phyloP scores from a whole-genome alignment of 2,888 invertebrate genomes.

The Cataglyphis albicans region DNA sequence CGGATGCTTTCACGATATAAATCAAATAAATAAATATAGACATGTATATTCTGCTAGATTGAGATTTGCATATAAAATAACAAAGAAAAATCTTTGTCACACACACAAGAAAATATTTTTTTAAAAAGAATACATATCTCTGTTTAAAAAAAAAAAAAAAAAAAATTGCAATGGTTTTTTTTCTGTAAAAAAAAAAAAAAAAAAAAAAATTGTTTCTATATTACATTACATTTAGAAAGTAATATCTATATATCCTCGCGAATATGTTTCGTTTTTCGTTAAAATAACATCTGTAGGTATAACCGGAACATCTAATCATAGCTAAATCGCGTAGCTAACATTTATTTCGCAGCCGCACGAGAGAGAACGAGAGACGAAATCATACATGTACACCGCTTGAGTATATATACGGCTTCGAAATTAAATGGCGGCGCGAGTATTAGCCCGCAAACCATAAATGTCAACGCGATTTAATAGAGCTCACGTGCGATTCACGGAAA shows the following conservation, averaged over 20 bases:
- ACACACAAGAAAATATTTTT: not conserved
- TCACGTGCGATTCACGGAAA: slow-evolving; percentile 44
- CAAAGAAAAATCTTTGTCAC: not conserved
- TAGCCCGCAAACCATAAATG: slow-evolving; percentile 31
- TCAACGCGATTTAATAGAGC: slow-evolving; percentile 45
- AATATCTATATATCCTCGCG: not conserved
- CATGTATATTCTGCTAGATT: not conserved
- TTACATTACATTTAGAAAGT: not conserved
- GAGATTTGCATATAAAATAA: not conserved
- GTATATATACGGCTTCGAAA: slow-evolving; percentile 10
- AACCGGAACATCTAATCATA: not conserved
- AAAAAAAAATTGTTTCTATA: not conserved
- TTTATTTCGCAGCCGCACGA: not conserved
- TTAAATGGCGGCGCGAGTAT: slow-evolving; percentile 24
- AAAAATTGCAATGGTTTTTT: not conserved
- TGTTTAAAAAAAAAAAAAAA: not conserved
- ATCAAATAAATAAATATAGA: slow-evolving; percentile 4
- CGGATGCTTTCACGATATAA: slow-evolving; percentile 1
- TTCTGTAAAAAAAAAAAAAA: not conserved
- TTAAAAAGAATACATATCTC: not conserved
- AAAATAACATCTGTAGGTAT: not conserved
- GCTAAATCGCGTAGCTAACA: not conserved
- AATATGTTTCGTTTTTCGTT: not conserved
- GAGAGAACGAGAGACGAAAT: slow-evolving; percentile 9
- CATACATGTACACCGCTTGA: not conserved